Evolutionary conservation across 2,113 vertebrate species (phyloP).

Genomic region (Cebus imitator): DNA sequence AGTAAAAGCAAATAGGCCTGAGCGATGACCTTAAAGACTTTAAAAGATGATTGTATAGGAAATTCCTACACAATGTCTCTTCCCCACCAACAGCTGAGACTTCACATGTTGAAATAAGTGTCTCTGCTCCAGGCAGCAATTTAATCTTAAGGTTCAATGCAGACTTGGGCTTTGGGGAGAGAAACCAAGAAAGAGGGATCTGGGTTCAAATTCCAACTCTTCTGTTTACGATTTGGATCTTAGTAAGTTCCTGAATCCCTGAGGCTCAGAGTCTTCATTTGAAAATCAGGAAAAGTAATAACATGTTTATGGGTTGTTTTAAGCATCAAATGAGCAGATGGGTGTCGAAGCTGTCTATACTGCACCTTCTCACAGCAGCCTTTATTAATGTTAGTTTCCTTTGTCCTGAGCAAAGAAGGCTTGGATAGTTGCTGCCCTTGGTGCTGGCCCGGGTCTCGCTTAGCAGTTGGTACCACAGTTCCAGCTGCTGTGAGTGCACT

Average conservation of each 20-base stretch:
- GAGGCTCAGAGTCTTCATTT: neutral
- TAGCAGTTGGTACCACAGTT: neutral
- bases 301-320: neutral
- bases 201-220: neutral
- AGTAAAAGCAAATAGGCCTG: neutral
- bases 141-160: neutral
- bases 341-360: neutral
- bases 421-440: neutral
- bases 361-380: neutral
- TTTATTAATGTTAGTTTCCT: neutral
- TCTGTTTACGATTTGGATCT: neutral
- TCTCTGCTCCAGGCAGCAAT: neutral
- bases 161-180: neutral
- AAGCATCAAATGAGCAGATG: neutral
- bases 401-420: neutral
- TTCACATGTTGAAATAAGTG: neutral
- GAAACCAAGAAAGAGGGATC: neutral
- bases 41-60: neutral
- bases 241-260: neutral
- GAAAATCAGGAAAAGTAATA: neutral
- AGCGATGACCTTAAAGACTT: neutral
- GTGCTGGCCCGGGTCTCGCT: neutral
- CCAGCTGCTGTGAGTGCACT: neutral
- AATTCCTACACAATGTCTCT: neutral
- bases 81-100: neutral